Conservation (phyloP, 2,113 vertebrate species). For the Epinephelus moara region DNA sequence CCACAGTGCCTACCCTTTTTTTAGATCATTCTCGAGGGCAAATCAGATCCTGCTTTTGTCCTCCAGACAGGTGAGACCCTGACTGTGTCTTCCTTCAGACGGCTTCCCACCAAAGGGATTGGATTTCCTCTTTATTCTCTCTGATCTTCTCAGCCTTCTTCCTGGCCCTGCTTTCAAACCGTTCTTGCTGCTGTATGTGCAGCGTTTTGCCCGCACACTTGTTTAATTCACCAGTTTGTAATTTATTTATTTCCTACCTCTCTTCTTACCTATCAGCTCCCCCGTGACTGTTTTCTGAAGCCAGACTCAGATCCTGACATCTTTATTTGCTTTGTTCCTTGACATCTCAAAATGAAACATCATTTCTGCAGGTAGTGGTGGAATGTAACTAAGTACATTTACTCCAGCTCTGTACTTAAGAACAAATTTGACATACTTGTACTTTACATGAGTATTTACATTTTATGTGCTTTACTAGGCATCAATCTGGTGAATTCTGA, state of each 20-base stretch:
- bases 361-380: background rate
- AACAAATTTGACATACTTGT: background rate
- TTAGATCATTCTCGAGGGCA: constrained; percentile 14
- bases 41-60: constrained; percentile 31
- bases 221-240: background rate
- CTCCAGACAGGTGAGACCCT: constrained; percentile 15
- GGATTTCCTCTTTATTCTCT: constrained; percentile 17
- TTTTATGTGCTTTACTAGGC: too few species aligned
- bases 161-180: background rate
- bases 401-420: background rate
- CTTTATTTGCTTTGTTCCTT: background rate
- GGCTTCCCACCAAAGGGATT: background rate
- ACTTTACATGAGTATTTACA: too few species aligned
- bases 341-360: constrained; percentile 5
- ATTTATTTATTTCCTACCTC: background rate
- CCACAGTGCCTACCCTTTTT: constrained; percentile 17
- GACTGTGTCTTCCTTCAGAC: constrained; percentile 16
- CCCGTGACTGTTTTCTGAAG: background rate
- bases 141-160: constrained; percentile 10
- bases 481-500: too few species aligned
- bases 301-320: background rate
- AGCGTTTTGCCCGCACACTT: background rate
- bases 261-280: background rate
- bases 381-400: background rate
- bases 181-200: background rate